These are phyloP conservation scores for Thelaira solivaga DNA, from an alignment of 2,888 invertebrate genomes.

Conservation along the genomic window DNA sequence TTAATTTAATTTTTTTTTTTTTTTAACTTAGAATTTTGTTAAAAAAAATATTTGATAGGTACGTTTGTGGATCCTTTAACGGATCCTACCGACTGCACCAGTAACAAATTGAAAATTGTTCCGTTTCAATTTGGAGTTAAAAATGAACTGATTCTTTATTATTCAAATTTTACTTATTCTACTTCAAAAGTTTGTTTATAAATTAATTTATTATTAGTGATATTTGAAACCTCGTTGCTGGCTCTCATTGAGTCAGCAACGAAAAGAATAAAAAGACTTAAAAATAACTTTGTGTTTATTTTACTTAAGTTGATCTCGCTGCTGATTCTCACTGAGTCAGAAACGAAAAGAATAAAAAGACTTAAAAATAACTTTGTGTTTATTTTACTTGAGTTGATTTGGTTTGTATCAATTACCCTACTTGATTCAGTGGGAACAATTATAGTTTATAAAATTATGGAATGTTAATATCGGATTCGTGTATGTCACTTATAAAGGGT, in stretches of 20 bases:
- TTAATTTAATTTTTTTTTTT: too few species aligned
- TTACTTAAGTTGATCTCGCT: too few species aligned
- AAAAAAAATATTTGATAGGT: too few species aligned
- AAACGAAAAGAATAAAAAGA: too few species aligned
- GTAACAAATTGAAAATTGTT: background rate
- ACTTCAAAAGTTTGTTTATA: background rate
- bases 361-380: background rate
- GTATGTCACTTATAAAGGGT: background rate
- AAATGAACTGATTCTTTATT: background rate
- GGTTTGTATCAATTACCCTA: too few species aligned
- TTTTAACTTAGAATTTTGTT: too few species aligned
- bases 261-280: background rate
- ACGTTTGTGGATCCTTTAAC: background rate
- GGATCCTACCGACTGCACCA: slow-evolving; percentile 1
- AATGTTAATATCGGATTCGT: background rate
- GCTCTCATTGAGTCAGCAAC: background rate
- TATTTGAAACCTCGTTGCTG: background rate
- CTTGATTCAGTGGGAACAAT: background rate
- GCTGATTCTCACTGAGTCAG: too few species aligned
- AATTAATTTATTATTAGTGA: background rate
- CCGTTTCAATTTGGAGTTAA: background rate
- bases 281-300: too few species aligned
- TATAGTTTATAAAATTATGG: background rate
- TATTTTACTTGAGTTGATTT: background rate
- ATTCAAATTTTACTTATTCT: background rate